Evolutionary conservation across 2,888 invertebrate species (phyloP), one percentile per base, ranked within the genome.

Genomic region (Chrysolina haemoptera): DNA sequence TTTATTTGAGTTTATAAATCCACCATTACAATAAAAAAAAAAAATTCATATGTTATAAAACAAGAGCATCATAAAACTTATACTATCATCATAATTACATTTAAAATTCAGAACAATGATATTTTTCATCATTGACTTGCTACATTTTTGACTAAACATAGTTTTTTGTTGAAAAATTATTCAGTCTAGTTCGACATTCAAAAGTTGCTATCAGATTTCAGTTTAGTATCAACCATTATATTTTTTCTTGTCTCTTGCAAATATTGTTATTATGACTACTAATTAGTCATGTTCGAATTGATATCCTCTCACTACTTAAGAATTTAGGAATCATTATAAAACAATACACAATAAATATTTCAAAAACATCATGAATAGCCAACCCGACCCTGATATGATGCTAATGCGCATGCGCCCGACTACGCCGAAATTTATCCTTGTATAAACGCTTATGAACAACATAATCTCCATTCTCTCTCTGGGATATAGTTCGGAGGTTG

Each of bases 341-440:
- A 50, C 50, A 14, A 16, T 50, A 16, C 50, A n/a, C 16, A 43
- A 4, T 43, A 43, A 43, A 43, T 8, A 43, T 43, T 27, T 27
- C 27, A 27, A 3, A n/a, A 27, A 27, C 27, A 27, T 27, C 5
- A 27, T 3, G 5, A 27, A 27, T 27, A 27, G 27, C 27, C 1
- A 43, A 8, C 8, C 43, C 43, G 43, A 43, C 12, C 8, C 43
- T 43, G 43, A 43, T 43, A 43, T 43, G 9, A 43, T 43, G 43
- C 12, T 43, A 43, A 43, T 43, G 43, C 43, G 43, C 43, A 43
- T 43, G 43, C 8, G 43, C 12, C 43, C 43, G 11, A 43, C 43
- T 43, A 43, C 43, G 14, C 50, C n/a, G 50, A 50, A 50, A n/a
- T 50, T 50, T n/a, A 16, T 50, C 50, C 50, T 50, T 50, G 16